These are phyloP conservation scores for Heliocidaris erythrogramma DNA, from an alignment of 35 echinoderm and acorn worm species.

Conservation along the genomic window DNA sequence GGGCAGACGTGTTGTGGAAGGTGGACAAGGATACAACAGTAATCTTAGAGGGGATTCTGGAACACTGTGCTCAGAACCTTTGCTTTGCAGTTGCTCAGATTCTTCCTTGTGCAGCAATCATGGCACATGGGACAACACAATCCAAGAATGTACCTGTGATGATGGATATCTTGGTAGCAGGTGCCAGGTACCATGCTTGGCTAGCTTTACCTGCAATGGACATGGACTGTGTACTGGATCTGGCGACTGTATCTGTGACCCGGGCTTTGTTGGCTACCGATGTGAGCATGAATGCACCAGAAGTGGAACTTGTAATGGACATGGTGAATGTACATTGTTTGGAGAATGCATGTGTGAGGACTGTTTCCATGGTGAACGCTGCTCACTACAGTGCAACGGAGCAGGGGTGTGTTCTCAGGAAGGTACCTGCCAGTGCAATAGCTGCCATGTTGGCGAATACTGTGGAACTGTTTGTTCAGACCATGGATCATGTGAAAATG, in stretches of 20 bases:
- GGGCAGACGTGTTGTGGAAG: conserved; percentile 13
- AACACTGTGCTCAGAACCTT: background rate
- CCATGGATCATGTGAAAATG: conserved; percentile 64
- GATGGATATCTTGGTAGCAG: conserved; percentile 72
- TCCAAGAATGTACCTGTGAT: conserved; percentile 56
- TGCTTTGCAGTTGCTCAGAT: conserved; percentile 44
- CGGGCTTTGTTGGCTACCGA: conserved; percentile 82
- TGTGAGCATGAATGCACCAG: conserved; percentile 76
- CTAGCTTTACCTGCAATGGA: conserved; percentile 57
- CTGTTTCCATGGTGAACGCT: conserved; percentile 73
- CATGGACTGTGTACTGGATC: conserved; percentile 63
- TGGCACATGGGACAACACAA: conserved; percentile 52
- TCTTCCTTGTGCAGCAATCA: conserved; percentile 63
- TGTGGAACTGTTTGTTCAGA: conserved; percentile 77
- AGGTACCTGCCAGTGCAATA: conserved; percentile 70
- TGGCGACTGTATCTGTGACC: conserved; percentile 74
- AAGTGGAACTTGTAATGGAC: conserved; percentile 70
- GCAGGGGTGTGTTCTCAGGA: conserved; percentile 56
- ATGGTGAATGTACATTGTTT: conserved; percentile 66
- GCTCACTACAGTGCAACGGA: conserved; percentile 64
- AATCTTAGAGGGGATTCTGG: background rate
- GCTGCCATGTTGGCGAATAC: conserved; percentile 71
- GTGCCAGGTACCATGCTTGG: conserved; percentile 75
- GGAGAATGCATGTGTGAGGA: conserved; percentile 76
- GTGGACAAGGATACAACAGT: conserved; percentile 8